Evolutionary conservation across 2,797 vertebrate species (phyloP), one percentile per base, ranked within the genome.

Genomic region (Limosa lapponica): DNA sequence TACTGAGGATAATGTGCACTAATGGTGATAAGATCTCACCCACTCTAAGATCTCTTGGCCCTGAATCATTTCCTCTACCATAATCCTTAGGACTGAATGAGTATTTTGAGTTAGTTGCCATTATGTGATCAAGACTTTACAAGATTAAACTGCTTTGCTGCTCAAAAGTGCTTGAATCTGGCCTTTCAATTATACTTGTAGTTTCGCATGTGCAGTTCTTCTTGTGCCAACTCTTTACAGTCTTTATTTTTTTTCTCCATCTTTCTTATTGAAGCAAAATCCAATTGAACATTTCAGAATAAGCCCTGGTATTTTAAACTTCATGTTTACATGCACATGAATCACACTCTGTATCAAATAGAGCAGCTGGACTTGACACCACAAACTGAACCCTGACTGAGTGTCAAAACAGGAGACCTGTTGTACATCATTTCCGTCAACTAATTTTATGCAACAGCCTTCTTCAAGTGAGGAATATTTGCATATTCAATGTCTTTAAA

Each of bases 11-110:
- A 71, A 32, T 54, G 34, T 23, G 14, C 44, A 74, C 43, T 69
- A 67, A 78, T 44, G 36, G 34, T 66, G 82, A 86, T 69, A 86
- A 94, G 94, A 91, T 93, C 72, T 90, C 58, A 83, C n/a, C 61
- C 69, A 25, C 16, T 75, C 16, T 55, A 18, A 90, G 41, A 78
- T 93, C 43, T 19, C 54, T 94, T 85, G 32, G n/a, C 46, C 61
- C 20, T 6, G 4, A 3, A 95, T 72, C 3, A 66, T 92, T 94
- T 93, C 62, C 66, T 88, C 20, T 78, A 27, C 54, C 17, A 27
- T 75, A 94, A 90, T 88, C 62, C 55, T 69, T 79, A n/a, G 28
- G n/a, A 88, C 11, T 71, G 43, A 88, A 71, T 51, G 39, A 81
- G 7, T 66, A 78, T 90, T 92, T 93, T 18, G 11, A 81, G 46